Conservation (phyloP, 2,797 vertebrate genomes). For the Catostomus latipinnis region DNA sequence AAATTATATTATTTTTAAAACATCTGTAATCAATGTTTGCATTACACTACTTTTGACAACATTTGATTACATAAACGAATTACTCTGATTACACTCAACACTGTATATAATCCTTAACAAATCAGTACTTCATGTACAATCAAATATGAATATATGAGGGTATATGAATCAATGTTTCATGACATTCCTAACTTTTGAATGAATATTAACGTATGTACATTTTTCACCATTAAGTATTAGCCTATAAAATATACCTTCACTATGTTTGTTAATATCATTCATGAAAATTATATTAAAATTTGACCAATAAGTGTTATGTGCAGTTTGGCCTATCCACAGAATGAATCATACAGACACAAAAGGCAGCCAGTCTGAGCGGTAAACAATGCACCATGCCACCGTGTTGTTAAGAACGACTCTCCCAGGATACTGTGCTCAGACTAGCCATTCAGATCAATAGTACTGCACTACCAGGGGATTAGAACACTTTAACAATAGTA, state of each 20-base stretch:
- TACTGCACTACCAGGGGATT: slow-evolving; percentile 39
- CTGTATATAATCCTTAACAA: no score
- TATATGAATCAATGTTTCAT: no score
- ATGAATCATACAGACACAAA: slow-evolving; percentile 37
- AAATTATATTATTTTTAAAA: no score
- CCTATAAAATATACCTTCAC: background rate
- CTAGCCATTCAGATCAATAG: slow-evolving; percentile 46
- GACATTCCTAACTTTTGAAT: no score
- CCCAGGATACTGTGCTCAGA: slow-evolving; percentile 18
- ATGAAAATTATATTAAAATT: background rate
- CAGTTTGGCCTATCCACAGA: slow-evolving; percentile 5
- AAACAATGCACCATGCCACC: slow-evolving; percentile 6
- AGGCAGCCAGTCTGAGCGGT: background rate
- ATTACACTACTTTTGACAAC: no score
- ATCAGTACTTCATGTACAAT: no score
- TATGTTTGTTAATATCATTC: background rate
- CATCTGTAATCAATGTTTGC: no score
- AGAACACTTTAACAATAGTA: slow-evolving; percentile 23
- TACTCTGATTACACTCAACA: no score
- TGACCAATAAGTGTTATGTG: background rate
- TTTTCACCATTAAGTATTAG: no score
- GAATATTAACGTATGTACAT: no score
- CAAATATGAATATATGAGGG: no score
- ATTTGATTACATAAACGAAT: no score
- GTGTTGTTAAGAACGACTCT: slow-evolving; percentile 19